Percentiles rank a stretch among this genome's conserved stretches.
phyloP scores from a whole-genome alignment of 2,113 vertebrate species.

The Gavialis gangeticus region DNA sequence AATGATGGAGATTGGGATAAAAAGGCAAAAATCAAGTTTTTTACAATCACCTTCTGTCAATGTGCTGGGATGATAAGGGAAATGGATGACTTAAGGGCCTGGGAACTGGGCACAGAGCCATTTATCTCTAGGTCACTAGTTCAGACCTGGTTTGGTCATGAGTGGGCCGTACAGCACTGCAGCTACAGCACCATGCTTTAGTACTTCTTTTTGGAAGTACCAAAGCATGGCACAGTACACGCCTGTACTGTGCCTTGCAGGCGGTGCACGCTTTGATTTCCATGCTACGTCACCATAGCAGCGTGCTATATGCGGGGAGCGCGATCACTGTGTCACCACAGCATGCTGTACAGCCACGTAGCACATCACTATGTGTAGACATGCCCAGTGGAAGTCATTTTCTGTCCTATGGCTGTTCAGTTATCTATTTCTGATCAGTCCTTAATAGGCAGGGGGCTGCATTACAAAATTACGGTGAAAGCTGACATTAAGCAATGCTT shows the following conservation, averaged over 20 bases:
- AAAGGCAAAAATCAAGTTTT: not conserved
- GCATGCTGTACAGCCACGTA: too few relatives aligned
- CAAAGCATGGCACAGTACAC: too few relatives aligned
- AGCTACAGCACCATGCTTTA: too few relatives aligned
- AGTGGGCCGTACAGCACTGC: too few relatives aligned
- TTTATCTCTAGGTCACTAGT: not conserved
- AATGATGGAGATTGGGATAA: not conserved
- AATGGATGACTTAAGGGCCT: not conserved
- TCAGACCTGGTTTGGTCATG: not conserved
- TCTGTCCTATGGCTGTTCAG: not conserved
- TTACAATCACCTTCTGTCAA: constrained; percentile 52
- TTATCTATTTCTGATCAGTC: not conserved
- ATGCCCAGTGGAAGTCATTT: not conserved
- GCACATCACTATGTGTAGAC: too few relatives aligned
- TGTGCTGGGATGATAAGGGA: not conserved
- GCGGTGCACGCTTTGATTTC: too few relatives aligned
- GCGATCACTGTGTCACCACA: too few relatives aligned
- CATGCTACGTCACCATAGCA: too few relatives aligned
- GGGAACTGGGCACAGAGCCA: not conserved
- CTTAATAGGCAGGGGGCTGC: not conserved
- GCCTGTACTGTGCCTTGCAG: too few relatives aligned
- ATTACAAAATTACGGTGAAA: not conserved
- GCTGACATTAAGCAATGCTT: not conserved
- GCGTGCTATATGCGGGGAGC: too few relatives aligned
- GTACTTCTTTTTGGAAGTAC: too few relatives aligned